Percentiles rank a stretch among this genome's conserved stretches.
phyloP scores from a whole-genome alignment of 2,888 invertebrate species.

The Phaonia tiefii region DNA sequence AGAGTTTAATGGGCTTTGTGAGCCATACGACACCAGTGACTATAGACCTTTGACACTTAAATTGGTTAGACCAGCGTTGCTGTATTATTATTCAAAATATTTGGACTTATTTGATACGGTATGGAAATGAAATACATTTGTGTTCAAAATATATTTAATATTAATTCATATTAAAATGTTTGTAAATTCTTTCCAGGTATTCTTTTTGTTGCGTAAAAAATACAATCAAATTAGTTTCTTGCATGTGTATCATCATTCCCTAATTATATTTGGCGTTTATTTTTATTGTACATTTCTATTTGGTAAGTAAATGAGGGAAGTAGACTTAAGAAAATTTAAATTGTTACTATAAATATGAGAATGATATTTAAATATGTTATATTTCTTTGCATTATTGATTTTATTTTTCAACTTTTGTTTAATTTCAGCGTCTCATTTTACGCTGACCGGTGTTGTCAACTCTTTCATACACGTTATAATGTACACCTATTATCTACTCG shows the following conservation, averaged over 20 bases:
- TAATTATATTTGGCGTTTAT: constrained; percentile 88
- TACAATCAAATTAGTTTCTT: constrained; percentile 88
- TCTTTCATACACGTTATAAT: constrained; percentile 88
- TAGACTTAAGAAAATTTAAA: background rate
- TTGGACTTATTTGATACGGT: constrained; percentile 86
- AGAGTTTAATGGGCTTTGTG: constrained; percentile 67
- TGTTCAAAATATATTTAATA: background rate
- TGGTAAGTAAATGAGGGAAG: constrained; percentile 79
- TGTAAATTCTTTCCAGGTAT: constrained; percentile 1
- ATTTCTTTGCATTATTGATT: no score
- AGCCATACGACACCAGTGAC: constrained; percentile 60
- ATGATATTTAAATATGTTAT: background rate
- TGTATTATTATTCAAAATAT: constrained; percentile 85
- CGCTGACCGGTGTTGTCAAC: constrained; percentile 86
- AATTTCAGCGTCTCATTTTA: constrained; percentile 84
- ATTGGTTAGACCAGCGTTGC: constrained; percentile 81
- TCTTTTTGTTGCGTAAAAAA: constrained; percentile 86
- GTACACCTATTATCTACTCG: constrained; percentile 88
- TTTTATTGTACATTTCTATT: constrained; percentile 81
- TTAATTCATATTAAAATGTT: background rate
- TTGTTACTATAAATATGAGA: background rate
- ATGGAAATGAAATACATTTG: constrained; percentile 20
- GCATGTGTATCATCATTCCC: constrained; percentile 90
- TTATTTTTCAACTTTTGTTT: no score
- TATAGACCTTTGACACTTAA: constrained; percentile 74